These are phyloP conservation scores for Trachemys scripta DNA, from an alignment of 2,113 vertebrate genomes.

Conservation along the genomic window DNA sequence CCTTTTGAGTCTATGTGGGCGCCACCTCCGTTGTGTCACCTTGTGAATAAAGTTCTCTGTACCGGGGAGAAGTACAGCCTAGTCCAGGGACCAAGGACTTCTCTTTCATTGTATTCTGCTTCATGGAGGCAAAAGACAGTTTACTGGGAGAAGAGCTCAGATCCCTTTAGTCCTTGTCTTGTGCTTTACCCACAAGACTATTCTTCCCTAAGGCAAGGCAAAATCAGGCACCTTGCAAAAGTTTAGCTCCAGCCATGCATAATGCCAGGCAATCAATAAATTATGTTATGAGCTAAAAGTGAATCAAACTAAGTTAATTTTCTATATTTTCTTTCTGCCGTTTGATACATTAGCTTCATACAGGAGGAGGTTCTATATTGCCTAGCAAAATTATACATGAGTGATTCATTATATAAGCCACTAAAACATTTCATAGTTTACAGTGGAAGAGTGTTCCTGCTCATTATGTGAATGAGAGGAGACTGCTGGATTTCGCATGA, in stretches of 20 bases:
- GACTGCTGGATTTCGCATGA: conserved; percentile 64
- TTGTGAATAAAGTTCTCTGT: not conserved
- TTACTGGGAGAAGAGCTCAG: not conserved
- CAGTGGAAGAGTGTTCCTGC: conserved; percentile 54
- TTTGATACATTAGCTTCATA: not conserved
- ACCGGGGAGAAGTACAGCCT: not conserved
- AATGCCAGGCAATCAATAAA: conserved; percentile 31
- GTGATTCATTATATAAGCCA: conserved; percentile 54
- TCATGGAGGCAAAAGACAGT: not conserved
- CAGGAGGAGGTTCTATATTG: not conserved
- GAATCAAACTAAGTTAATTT: conserved; percentile 34
- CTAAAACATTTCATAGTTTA: conserved; percentile 29
- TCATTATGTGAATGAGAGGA: conserved; percentile 71
- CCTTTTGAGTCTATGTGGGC: not conserved
- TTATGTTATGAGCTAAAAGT: conserved; percentile 50
- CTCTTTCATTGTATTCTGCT: not conserved
- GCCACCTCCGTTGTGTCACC: not conserved
- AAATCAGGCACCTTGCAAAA: not conserved
- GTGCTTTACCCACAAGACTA: not conserved
- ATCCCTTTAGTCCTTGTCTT: not conserved
- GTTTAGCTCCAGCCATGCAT: not conserved
- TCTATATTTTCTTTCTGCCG: conserved; percentile 31
- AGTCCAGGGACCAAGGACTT: not conserved
- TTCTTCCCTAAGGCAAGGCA: not conserved
- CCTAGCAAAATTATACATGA: not conserved